These are phyloP conservation scores for Halictus ligatus DNA, from an alignment of 2,888 invertebrate genomes.

Conservation along the genomic window DNA sequence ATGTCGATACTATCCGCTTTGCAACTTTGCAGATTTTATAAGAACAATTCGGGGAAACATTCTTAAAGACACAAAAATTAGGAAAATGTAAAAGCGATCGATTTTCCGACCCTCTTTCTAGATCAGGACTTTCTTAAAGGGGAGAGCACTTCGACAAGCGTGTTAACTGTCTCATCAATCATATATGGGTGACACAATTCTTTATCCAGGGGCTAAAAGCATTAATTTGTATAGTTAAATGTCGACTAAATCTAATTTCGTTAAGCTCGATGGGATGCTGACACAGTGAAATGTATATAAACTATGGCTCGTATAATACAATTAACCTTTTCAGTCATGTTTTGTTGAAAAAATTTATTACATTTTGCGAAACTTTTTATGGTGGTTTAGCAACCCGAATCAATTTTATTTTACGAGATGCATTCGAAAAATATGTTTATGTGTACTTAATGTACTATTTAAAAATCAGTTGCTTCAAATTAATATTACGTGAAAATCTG, in stretches of 20 bases:
- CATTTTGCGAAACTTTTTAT: neutral
- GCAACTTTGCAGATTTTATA: neutral
- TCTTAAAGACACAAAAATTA: neutral
- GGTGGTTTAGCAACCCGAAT: neutral
- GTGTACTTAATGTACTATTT: no score
- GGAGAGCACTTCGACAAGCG: neutral
- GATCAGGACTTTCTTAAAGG: constrained; percentile 20
- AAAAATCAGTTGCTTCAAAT: no score
- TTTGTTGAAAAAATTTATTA: neutral
- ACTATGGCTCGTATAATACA: neutral
- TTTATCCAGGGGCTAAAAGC: neutral
- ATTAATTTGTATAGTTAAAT: neutral
- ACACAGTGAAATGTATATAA: neutral
- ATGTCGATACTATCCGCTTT: neutral
- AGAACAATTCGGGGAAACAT: neutral
- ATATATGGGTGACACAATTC: neutral
- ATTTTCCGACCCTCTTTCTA: neutral
- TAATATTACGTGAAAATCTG: no score
- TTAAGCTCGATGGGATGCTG: neutral
- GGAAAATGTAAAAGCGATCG: neutral
- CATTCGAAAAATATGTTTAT: no score
- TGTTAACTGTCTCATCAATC: neutral
- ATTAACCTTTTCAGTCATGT: neutral
- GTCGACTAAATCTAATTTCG: neutral
- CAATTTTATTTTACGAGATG: no score